These are phyloP conservation scores for Trilocha varians DNA, from an alignment of 2,888 invertebrate species.

Conservation along the genomic window DNA sequence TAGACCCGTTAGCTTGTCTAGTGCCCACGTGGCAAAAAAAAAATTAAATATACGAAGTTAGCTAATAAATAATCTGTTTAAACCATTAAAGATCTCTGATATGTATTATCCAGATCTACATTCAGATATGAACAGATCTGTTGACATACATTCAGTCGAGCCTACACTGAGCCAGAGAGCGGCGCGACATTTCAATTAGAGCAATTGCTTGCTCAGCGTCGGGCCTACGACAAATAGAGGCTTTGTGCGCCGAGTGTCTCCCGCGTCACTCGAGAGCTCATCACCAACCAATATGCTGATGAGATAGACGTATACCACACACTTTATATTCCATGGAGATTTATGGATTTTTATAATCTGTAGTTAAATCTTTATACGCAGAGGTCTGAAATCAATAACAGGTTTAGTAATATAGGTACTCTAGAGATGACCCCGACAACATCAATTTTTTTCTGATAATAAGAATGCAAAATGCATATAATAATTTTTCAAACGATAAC, in stretches of 20 bases:
- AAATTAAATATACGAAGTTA: too few species aligned
- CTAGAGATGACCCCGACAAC: too few species aligned
- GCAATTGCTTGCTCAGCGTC: conserved; percentile 48
- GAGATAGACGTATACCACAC: conserved; percentile 12
- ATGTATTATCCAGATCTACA: not conserved
- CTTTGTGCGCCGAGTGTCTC: conserved; percentile 31
- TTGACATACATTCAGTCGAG: conserved; percentile 28
- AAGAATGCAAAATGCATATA: too few species aligned
- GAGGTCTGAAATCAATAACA: too few species aligned
- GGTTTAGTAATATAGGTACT: too few species aligned
- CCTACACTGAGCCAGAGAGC: conserved; percentile 16
- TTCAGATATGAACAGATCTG: conserved; percentile 12
- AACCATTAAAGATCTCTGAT: not conserved
- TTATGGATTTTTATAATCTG: too few species aligned
- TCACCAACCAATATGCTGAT: conserved; percentile 25
- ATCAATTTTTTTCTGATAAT: too few species aligned
- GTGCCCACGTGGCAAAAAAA: too few species aligned
- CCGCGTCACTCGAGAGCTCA: conserved; percentile 5
- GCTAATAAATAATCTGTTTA: too few species aligned
- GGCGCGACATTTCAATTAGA: conserved; percentile 49
- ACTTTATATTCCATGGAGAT: not conserved
- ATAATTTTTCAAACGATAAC: too few species aligned
- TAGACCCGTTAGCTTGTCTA: too few species aligned
- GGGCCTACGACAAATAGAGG: conserved; percentile 57
- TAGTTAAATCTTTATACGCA: too few species aligned